Conservation (phyloP, 1,140 invertebrate genomes). For the Trichonephila clavipes region DNA sequence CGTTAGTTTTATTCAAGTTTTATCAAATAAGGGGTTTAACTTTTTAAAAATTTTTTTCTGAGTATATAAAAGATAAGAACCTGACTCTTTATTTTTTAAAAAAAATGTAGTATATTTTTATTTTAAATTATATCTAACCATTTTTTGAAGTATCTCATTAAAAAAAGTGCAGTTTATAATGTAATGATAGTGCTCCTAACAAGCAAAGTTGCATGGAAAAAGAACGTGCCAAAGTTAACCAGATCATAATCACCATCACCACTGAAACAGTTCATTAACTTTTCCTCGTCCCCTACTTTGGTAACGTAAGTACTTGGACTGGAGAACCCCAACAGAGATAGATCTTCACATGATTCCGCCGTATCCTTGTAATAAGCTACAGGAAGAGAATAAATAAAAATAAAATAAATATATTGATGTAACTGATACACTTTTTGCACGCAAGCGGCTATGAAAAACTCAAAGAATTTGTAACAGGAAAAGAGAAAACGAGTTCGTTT, state of each 20-base stretch:
- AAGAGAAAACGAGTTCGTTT: slow-evolving; percentile 14
- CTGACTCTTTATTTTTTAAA: no score
- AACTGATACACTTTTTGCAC: slow-evolving; percentile 7
- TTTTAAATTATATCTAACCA: no score
- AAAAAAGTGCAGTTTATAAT: no score
- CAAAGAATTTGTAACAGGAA: slow-evolving; percentile 40
- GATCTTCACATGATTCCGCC: slow-evolving; percentile 68
- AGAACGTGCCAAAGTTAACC: background rate
- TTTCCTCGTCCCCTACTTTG: slow-evolving; percentile 70
- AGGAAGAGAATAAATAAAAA: background rate
- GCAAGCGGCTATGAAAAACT: background rate
- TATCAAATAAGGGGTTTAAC: no score
- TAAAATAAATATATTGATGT: background rate
- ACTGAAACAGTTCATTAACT: slow-evolving; percentile 66
- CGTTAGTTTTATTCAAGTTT: no score
- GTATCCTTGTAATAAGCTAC: slow-evolving; percentile 70
- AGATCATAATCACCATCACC: slow-evolving; percentile 54
- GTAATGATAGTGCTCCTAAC: background rate
- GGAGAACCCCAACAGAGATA: slow-evolving; percentile 59
- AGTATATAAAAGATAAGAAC: no score
- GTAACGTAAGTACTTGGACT: slow-evolving; percentile 74
- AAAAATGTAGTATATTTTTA: no score
- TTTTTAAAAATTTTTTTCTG: no score
- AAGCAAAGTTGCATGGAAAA: background rate
- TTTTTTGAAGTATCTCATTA: no score